Base-by-base conservation (phyloP, 1,140 invertebrate genomes). In the Scaptodrosophila lebanonensis region DNA sequence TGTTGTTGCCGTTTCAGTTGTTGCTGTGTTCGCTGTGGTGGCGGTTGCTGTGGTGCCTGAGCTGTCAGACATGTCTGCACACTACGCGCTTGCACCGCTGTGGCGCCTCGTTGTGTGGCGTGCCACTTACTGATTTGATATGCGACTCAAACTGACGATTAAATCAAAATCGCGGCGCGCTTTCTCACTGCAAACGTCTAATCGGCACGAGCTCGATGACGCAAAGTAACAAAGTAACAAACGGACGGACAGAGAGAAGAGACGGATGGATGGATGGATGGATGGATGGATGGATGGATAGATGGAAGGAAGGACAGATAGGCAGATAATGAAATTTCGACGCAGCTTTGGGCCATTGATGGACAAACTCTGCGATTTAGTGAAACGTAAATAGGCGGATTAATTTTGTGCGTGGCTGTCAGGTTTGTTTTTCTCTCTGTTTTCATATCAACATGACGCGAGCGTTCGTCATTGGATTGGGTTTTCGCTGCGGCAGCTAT, bases 321-420 rank as follows among this genome's bases (percentile, higher is more conserved):
- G n/a, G n/a, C n/a, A n/a, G n/a, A n/a, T n/a, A n/a, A n/a, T n/a
- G n/a, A n/a, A n/a, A n/a, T n/a, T n/a, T n/a, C n/a, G n/a, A n/a
- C n/a, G n/a, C n/a, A n/a, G n/a, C n/a, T n/a, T n/a, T n/a, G n/a
- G n/a, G n/a, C 27, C 9, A 29, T 5, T 29, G 9, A 9, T 9
- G n/a, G 15, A 5, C 22, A 44, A 57, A 66, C 61, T 67, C 67
- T 68, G 58, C 53, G 66, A 70, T 77, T 77, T 60, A 48, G 49
- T 51, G 67, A 57, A 45, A 65, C 60, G 48, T 57, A 27, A 16
- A 54, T 75, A 82, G 70, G 75, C 75, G 75, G 75, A 82, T 82
- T 82, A 82, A 44, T 83, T 82, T 83, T 70, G 47, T 82, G 75
- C 75, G 51, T 69, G 50, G 25, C 75, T 82, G 75, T 70, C 75